Conservation (phyloP, 2,113 vertebrate genomes). For the Gymnorhina tibicen region DNA sequence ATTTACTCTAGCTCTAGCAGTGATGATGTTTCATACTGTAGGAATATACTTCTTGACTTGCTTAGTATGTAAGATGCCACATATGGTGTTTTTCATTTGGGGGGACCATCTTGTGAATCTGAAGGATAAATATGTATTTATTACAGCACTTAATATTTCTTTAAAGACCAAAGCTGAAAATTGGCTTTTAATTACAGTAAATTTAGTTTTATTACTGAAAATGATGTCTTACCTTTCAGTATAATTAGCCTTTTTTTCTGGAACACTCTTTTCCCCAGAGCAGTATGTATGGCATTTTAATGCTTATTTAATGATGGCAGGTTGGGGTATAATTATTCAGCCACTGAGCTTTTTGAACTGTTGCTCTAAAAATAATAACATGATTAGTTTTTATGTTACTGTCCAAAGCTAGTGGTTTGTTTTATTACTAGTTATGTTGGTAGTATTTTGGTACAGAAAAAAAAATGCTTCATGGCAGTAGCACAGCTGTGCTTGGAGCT, state of each 20-base stretch:
- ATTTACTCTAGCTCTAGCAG: neutral
- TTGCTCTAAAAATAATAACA: neutral
- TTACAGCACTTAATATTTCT: neutral
- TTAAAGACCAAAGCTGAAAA: constrained; percentile 14
- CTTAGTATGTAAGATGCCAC: neutral
- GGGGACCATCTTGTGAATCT: neutral
- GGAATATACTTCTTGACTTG: neutral
- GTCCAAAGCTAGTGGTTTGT: neutral
- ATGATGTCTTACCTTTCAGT: neutral
- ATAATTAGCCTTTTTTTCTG: neutral
- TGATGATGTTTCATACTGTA: neutral
- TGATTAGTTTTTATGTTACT: neutral
- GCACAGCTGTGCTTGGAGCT: neutral
- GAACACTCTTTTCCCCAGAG: neutral
- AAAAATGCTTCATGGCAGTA: neutral
- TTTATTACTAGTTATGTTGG: neutral
- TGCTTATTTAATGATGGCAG: neutral
- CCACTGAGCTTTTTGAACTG: constrained; percentile 1
- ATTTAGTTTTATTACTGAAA: neutral
- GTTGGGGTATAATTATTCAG: neutral
- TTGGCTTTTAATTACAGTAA: neutral
- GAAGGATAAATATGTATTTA: neutral
- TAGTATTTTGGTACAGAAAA: neutral
- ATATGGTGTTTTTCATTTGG: neutral
- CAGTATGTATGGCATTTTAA: neutral